Base-by-base conservation (phyloP, 2,797 vertebrate genomes). In the Borostomias antarcticus region DNA sequence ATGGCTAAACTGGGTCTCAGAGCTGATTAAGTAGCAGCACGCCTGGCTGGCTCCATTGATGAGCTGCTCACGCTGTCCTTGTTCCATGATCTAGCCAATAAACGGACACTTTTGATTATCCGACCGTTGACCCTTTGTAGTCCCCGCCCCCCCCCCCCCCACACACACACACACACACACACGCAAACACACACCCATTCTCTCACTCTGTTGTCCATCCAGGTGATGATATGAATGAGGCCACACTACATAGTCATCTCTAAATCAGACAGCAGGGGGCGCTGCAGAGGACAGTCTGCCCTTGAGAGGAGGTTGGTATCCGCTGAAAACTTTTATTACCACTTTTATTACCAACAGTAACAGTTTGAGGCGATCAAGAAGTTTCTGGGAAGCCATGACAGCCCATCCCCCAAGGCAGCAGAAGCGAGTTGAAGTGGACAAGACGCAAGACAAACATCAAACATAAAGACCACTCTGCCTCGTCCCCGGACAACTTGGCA, bases 11-110 rank as follows among this genome's bases (percentile, higher is more conserved):
- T 1, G 66, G 66, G 74, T 81, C 81, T 61, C 78, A 75, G 84
- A 91, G 89, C 92, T 94, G 94, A 96, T 96, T 95, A 95, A 93
- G 86, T 87, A 90, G 85, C 86, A 90, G 77, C 90, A 91, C 89
- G 89, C 85, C 83, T 89, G 81, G 84, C 85, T 77, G 90, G 86
- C 82, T 83, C 86, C 89, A 92, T 91, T 94, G 96, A 96, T 94
- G 91, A 93, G 79, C 86, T 90, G 85, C 86, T 84, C 73, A 43
- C 13, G 13, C 40, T 1, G 13, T 43, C 13, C 76, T 83, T 90
- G 90, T 93, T 94, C 94, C 92, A 95, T 94, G 93, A 95, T 94
- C 92, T 93, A 87, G 92, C 91, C 92, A 91, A 91, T 93, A 94
- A 93, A 94, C 83, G 87, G 93, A 92, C 91, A 93, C 89, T 91